Percentiles rank a stretch among this genome's conserved stretches.
Evolutionary conservation across 2,888 invertebrate species (phyloP).

Genomic region (Quadroppia sp.): DNA sequence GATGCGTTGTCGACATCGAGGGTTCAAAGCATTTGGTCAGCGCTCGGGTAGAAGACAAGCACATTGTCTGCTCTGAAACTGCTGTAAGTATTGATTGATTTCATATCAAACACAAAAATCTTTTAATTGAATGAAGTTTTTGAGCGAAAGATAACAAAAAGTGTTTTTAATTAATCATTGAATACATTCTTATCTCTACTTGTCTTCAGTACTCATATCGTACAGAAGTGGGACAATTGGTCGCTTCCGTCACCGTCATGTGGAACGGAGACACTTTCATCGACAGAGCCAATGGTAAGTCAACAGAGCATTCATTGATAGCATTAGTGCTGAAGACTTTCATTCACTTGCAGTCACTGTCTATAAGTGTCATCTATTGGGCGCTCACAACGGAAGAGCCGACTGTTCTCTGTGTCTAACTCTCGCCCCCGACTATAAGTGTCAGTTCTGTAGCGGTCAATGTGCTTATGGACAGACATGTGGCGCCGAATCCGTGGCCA

Average conservation of each 20-base stretch:
- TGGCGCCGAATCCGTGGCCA: constrained; percentile 34
- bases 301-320: too few species aligned
- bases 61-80: constrained; percentile 82
- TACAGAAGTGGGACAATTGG: constrained; percentile 51
- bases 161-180: neutral
- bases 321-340: too few species aligned
- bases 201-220: constrained; percentile 81
- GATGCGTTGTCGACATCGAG: constrained; percentile 85
- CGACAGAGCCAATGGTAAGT: constrained; percentile 65
- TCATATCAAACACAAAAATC: neutral
- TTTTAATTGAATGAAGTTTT: neutral
- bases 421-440: constrained; percentile 52
- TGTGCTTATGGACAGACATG: constrained; percentile 44
- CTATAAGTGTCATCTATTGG: constrained; percentile 55
- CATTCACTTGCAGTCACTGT: constrained; percentile 51
- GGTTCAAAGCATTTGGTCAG: constrained; percentile 81
- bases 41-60: constrained; percentile 69
- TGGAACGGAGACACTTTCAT: constrained; percentile 91
- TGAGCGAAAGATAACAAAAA: neutral
- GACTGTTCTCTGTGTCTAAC: constrained; percentile 56
- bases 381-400: constrained; percentile 46
- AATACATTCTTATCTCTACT: neutral
- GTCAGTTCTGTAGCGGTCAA: constrained; percentile 54
- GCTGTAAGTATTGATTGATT: constrained; percentile 58
- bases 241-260: constrained; percentile 82